These are phyloP conservation scores for Rhynchotus rufescens DNA, from an alignment of 2,797 vertebrate species.

Conservation along the genomic window DNA sequence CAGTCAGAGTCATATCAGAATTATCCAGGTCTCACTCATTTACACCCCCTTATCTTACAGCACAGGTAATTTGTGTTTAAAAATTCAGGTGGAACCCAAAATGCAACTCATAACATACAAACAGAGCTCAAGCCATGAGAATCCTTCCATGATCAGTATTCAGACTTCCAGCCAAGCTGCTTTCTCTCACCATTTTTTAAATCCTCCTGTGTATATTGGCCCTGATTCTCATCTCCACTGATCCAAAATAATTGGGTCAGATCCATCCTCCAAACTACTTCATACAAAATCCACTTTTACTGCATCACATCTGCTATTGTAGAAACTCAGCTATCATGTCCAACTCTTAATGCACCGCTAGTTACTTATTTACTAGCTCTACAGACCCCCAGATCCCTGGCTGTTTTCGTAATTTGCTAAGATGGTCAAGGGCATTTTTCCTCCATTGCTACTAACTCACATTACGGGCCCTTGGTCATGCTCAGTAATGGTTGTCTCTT, in stretches of 20 bases:
- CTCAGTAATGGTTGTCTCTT: slow-evolving; percentile 26
- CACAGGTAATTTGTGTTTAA: not conserved
- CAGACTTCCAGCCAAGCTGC: not conserved
- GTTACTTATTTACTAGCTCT: slow-evolving; percentile 9
- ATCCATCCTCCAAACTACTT: not conserved
- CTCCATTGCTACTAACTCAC: not conserved
- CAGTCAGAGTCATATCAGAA: not conserved
- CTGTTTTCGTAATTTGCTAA: slow-evolving; percentile 2
- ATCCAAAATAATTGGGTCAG: not conserved
- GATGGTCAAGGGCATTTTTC: not conserved
- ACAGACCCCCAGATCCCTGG: not conserved
- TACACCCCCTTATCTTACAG: slow-evolving; percentile 15
- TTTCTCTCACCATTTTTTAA: not conserved
- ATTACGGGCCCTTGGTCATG: slow-evolving; percentile 12
- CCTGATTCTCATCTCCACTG: not conserved
- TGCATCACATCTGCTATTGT: not conserved
- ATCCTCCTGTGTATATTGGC: not conserved
- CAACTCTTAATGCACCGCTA: not conserved
- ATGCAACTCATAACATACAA: not conserved
- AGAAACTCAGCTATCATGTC: not conserved
- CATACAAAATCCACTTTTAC: not conserved
- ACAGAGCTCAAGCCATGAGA: not conserved
- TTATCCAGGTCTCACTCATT: not conserved
- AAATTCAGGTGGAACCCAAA: slow-evolving; percentile 10
- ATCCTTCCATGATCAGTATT: not conserved